These are phyloP conservation scores for Thymallus thymallus DNA, from an alignment of 2,113 vertebrate genomes.

Conservation along the genomic window DNA sequence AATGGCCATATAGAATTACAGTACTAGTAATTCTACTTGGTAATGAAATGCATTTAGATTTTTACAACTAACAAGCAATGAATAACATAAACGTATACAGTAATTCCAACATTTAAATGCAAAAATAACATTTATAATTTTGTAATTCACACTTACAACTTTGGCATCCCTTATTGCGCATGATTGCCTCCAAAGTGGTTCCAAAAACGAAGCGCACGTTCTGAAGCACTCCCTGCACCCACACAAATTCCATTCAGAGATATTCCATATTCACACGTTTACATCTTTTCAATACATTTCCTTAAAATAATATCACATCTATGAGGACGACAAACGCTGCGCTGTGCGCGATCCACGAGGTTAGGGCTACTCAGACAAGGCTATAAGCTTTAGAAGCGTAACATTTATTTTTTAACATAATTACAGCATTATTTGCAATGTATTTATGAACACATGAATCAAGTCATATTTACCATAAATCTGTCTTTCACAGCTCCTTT, in stretches of 20 bases:
- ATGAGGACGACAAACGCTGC: too few species aligned
- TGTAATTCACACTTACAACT: conserved; percentile 75
- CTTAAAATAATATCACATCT: background rate
- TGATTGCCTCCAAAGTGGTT: conserved; percentile 86
- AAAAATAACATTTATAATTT: background rate
- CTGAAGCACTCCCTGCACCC: conserved; percentile 90
- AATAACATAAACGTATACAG: background rate
- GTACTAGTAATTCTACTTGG: too few species aligned
- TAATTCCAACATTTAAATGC: background rate
- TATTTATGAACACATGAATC: conserved; percentile 1
- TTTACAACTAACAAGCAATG: too few species aligned
- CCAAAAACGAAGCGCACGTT: conserved; percentile 96
- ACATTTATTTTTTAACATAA: background rate
- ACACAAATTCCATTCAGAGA: conserved; percentile 18
- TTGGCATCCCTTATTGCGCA: conserved; percentile 94
- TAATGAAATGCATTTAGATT: too few species aligned
- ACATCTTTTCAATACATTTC: background rate
- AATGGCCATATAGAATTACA: too few species aligned
- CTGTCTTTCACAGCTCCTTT: conserved; percentile 87
- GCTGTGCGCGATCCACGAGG: background rate
- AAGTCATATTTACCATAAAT: conserved; percentile 83
- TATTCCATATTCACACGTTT: background rate
- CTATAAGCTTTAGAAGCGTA: background rate
- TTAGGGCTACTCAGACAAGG: background rate
- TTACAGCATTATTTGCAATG: background rate